Evolutionary conservation across 2,888 invertebrate species (phyloP).

Genomic region (Ceraclea dissimilis): DNA sequence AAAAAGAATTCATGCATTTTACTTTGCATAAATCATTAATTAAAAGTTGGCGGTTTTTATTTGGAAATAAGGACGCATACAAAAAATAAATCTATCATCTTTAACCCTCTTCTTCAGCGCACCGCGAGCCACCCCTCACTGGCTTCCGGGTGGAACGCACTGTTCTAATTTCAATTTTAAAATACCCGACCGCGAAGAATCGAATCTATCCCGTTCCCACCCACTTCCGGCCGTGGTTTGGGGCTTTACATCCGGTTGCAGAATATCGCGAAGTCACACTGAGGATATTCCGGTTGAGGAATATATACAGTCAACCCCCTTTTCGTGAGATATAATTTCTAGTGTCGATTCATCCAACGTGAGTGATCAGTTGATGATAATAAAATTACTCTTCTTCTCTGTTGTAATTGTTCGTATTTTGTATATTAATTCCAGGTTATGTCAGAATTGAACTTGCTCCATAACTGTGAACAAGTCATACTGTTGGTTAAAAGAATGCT

Average conservation of each 20-base stretch:
- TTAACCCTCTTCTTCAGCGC: background rate
- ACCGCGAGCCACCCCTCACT: slow-evolving; percentile 13
- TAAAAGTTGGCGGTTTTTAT: no score
- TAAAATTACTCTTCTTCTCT: no score
- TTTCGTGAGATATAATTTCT: background rate
- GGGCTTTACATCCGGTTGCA: slow-evolving; percentile 12
- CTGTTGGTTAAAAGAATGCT: no score
- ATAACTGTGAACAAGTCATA: no score
- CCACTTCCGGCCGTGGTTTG: slow-evolving; percentile 6
- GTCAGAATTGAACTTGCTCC: no score
- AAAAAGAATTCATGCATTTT: no score
- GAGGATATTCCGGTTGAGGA: slow-evolving; percentile 18
- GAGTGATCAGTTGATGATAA: no score
- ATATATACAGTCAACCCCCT: background rate
- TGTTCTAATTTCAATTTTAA: slow-evolving; percentile 27
- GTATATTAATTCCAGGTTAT: no score
- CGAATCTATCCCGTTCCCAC: slow-evolving; percentile 16
- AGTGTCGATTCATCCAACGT: no score
- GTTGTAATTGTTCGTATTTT: no score
- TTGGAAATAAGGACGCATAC: no score
- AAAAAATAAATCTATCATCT: background rate
- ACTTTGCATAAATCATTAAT: no score
- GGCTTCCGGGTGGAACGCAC: slow-evolving; percentile 17
- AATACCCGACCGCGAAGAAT: slow-evolving; percentile 24
- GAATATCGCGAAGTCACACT: slow-evolving; percentile 18